Conservation (phyloP, 2,888 invertebrate genomes). For the Scaeva pyrastri region DNA sequence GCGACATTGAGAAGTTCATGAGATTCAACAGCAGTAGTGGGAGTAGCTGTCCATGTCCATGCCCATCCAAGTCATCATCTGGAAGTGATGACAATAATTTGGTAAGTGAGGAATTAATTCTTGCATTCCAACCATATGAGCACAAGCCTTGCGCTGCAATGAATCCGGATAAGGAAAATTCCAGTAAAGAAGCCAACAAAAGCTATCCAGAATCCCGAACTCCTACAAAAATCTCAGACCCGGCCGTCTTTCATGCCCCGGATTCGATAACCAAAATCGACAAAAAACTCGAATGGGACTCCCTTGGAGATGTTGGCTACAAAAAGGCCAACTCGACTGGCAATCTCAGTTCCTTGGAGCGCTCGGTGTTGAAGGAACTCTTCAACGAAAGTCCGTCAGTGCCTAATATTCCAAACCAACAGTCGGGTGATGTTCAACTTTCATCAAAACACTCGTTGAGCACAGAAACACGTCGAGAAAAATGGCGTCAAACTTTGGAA, state of each 20-base stretch:
- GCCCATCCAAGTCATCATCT: conserved; percentile 54
- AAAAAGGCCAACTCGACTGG: conserved; percentile 86
- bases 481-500: conserved; percentile 75
- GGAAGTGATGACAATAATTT: conserved; percentile 39
- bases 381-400: conserved; percentile 77
- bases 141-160: neutral
- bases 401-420: conserved; percentile 51
- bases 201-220: neutral
- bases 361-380: conserved; percentile 80
- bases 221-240: neutral
- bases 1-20: conserved; percentile 89
- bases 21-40: conserved; percentile 78
- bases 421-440: neutral
- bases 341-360: conserved; percentile 81
- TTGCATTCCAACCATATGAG: conserved; percentile 18
- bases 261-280: conserved; percentile 90
- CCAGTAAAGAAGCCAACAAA: neutral
- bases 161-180: conserved; percentile 30
- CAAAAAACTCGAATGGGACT: conserved; percentile 93
- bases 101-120: conserved; percentile 31
- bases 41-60: conserved; percentile 47
- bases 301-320: conserved; percentile 94
- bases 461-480: conserved; percentile 59
- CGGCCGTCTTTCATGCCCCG: conserved; percentile 82
- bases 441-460: conserved; percentile 2